A percentile compares a stretch with the other conserved stretches of the same genome.
phyloP scores from a whole-genome alignment of 2,113 vertebrate species.

The Syngnathus floridae region DNA sequence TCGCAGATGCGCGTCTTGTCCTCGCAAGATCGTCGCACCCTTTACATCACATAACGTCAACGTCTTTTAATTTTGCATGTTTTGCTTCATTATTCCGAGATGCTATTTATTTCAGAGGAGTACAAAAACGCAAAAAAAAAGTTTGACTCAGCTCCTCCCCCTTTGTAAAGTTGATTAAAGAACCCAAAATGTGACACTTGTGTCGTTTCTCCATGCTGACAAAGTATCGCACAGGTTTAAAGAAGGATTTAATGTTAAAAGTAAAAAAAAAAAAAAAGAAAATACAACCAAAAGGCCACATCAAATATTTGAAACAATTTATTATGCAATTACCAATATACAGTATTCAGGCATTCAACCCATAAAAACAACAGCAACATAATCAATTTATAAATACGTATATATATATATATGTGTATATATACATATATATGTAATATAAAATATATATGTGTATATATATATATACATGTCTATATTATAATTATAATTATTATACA shows the following conservation, averaged over 20 bases:
- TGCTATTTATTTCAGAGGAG: constrained; percentile 64
- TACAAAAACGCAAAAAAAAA: constrained; percentile 47
- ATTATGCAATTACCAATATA: constrained; percentile 5
- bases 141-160: constrained; percentile 57
- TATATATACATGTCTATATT: too few relatives aligned
- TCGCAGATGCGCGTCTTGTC: not conserved
- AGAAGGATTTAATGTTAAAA: not conserved
- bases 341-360: not conserved
- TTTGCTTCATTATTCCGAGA: constrained; percentile 49
- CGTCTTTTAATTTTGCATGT: not conserved
- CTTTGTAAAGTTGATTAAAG: constrained; percentile 70
- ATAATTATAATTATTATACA: too few relatives aligned
- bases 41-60: not conserved
- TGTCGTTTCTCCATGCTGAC: constrained; percentile 62
- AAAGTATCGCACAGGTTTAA: not conserved
- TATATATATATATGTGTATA: too few relatives aligned
- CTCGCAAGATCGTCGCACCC: not conserved
- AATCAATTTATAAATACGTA: too few relatives aligned
- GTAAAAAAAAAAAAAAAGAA: constrained; percentile 2
- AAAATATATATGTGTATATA: too few relatives aligned
- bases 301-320: constrained; percentile 3
- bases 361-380: too few relatives aligned
- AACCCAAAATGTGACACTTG: constrained; percentile 62
- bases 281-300: not conserved
- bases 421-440: too few relatives aligned